Evolutionary conservation across 2,113 vertebrate genomes (phyloP).

Genomic region (Diadophis punctatus): DNA sequence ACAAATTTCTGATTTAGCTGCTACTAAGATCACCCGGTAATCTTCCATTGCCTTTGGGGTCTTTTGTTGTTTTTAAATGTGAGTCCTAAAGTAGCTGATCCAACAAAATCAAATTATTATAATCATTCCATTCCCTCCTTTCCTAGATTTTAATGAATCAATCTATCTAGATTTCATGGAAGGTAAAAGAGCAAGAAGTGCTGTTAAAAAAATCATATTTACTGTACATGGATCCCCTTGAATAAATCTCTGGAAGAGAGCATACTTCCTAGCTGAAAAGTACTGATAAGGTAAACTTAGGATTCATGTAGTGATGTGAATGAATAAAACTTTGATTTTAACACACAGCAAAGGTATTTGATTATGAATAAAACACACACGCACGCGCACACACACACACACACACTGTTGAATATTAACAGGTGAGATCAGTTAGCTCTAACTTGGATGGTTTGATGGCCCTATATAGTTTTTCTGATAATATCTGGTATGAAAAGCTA

Average conservation of each 20-base stretch:
- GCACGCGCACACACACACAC: too few relatives aligned
- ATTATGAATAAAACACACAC: background rate
- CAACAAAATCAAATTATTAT: background rate
- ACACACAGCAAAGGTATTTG: background rate
- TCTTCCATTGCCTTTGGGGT: background rate
- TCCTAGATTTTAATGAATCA: background rate
- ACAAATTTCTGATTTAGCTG: background rate
- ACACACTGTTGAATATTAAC: background rate
- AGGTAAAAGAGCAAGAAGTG: background rate
- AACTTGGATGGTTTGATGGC: background rate
- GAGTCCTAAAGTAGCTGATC: background rate
- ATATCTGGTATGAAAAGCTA: background rate
- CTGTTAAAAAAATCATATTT: background rate
- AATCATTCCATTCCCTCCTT: background rate
- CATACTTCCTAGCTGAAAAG: background rate
- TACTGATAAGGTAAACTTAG: background rate
- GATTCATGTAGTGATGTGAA: background rate
- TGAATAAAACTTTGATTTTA: background rate
- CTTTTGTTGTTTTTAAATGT: background rate
- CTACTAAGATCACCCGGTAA: background rate
- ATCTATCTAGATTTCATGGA: background rate
- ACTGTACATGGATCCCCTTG: background rate
- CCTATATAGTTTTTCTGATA: background rate
- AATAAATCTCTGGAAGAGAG: background rate
- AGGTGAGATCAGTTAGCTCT: background rate